Conservation (phyloP, 1,140 invertebrate genomes). For the Adelges cooleyi region DNA sequence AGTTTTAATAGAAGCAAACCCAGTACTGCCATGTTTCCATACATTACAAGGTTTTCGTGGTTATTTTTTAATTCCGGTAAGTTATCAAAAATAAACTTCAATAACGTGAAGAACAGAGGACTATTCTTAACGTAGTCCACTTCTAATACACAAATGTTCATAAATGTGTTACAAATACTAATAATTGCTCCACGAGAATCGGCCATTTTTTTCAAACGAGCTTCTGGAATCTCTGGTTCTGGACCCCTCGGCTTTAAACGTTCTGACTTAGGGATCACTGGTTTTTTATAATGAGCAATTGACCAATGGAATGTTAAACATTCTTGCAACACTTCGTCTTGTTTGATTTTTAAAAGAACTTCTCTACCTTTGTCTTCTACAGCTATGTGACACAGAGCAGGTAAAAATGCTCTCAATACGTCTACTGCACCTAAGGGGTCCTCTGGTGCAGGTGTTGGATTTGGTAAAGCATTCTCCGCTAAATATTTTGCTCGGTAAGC, state of each 20-base stretch:
- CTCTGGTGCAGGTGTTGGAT: constrained; percentile 43
- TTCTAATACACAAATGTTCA: constrained; percentile 83
- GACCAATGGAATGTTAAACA: constrained; percentile 72
- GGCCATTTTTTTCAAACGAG: constrained; percentile 64
- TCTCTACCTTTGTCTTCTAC: constrained; percentile 76
- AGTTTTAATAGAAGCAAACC: constrained; percentile 74
- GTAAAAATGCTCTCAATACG: constrained; percentile 66
- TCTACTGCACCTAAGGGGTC: constrained; percentile 56
- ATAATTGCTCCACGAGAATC: constrained; percentile 70
- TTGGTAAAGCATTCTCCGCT: constrained; percentile 45
- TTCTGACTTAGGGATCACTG: constrained; percentile 62
- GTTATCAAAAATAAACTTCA: constrained; percentile 78
- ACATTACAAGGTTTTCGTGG: constrained; percentile 69
- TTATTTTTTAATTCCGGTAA: constrained; percentile 71
- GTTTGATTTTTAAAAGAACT: constrained; percentile 63
- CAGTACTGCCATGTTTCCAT: constrained; percentile 71
- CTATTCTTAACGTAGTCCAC: constrained; percentile 66
- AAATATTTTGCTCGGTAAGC: constrained; percentile 40
- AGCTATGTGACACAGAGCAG: constrained; percentile 77
- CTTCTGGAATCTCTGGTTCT: constrained; percentile 56
- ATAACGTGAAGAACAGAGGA: constrained; percentile 58
- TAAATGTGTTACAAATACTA: constrained; percentile 78
- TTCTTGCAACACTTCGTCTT: constrained; percentile 68
- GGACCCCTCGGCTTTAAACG: constrained; percentile 59
- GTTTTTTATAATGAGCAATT: constrained; percentile 73